These are phyloP conservation scores for Synergus umbraculus DNA, from an alignment of 2,888 invertebrate species.

Conservation along the genomic window DNA sequence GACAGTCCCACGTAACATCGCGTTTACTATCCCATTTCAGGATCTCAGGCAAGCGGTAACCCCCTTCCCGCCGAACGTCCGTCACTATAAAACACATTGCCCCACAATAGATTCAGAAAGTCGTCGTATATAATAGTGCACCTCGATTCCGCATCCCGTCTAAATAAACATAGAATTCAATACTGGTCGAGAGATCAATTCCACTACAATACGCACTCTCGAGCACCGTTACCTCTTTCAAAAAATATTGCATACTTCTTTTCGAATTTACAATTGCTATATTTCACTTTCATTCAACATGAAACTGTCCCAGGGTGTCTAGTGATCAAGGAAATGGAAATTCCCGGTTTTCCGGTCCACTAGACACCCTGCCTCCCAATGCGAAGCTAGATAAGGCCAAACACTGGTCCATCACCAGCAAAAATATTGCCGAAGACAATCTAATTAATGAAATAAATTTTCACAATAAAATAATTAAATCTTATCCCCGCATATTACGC, in stretches of 20 bases:
- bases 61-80: conserved; percentile 10
- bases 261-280: background rate
- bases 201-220: background rate
- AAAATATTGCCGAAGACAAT: too few relatives aligned
- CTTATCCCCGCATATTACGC: too few relatives aligned
- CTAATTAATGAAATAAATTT: too few relatives aligned
- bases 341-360: too few relatives aligned
- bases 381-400: background rate
- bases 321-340: too few relatives aligned
- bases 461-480: too few relatives aligned
- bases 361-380: too few relatives aligned
- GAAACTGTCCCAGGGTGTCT: too few relatives aligned
- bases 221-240: conserved; percentile 3
- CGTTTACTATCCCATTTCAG: conserved; percentile 50
- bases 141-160: conserved; percentile 31
- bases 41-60: conserved; percentile 42
- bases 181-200: conserved; percentile 7
- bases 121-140: conserved; percentile 33
- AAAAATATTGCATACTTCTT: background rate
- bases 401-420: too few relatives aligned
- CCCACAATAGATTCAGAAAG: conserved; percentile 31
- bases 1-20: conserved; percentile 48
- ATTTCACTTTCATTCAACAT: background rate
- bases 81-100: conserved; percentile 38
- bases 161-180: conserved; percentile 31